Conservation (phyloP, 2,888 invertebrate species). For the Pterostichus niger region DNA sequence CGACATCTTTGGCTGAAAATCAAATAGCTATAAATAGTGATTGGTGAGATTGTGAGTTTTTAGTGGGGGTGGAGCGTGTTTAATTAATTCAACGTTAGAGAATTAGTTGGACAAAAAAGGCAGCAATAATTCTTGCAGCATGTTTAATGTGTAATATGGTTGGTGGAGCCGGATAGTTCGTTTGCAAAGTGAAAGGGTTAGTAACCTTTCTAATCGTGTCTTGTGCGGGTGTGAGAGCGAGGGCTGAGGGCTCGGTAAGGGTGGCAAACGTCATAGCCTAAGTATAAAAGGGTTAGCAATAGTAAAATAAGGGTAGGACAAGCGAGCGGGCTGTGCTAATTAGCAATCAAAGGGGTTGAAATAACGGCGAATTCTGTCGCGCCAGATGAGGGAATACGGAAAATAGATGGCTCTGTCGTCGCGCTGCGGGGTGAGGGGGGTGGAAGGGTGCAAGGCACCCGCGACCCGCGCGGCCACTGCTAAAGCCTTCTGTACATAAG, state of each 20-base stretch:
- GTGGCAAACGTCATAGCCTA: conserved; percentile 63
- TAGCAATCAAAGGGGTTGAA: conserved; percentile 81
- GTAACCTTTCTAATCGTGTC: conserved; percentile 49
- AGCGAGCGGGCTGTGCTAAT: conserved; percentile 80
- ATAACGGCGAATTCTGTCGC: conserved; percentile 75
- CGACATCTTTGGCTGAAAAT: neutral
- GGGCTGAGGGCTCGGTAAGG: conserved; percentile 12
- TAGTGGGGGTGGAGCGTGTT: neutral
- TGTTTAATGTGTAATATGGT: conserved; percentile 16
- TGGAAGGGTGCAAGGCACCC: neutral
- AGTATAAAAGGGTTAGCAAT: conserved; percentile 76
- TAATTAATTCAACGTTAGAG: conserved; percentile 10
- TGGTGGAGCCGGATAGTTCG: neutral
- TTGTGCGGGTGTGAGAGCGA: conserved; percentile 40
- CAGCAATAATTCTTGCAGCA: conserved; percentile 13
- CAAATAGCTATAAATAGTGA: neutral
- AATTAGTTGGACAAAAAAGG: neutral
- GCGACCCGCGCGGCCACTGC: conserved; percentile 31
- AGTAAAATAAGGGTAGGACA: conserved; percentile 76
- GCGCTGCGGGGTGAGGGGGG: neutral
- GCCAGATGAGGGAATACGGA: conserved; percentile 65
- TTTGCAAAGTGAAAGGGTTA: conserved; percentile 28
- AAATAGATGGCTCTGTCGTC: conserved; percentile 63
- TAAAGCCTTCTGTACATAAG: conserved; percentile 64
- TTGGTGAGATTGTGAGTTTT: neutral